Percentiles rank a stretch among this genome's conserved stretches.
phyloP scores from a whole-genome alignment of 2,888 invertebrate genomes.

The Macrophya annulata region DNA sequence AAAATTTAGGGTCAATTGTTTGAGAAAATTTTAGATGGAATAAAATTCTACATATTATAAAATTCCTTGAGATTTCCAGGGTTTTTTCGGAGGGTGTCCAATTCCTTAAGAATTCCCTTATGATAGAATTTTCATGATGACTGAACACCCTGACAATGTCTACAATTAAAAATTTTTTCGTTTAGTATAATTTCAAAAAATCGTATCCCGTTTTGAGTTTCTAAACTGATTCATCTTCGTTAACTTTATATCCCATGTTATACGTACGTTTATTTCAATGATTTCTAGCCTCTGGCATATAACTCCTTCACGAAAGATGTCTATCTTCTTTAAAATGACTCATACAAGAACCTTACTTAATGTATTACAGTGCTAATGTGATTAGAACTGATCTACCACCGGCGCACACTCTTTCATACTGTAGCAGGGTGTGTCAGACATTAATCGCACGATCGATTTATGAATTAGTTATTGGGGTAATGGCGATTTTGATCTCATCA shows the following conservation, averaged over 20 bases:
- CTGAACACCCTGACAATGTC: too few relatives aligned
- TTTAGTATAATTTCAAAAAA: background rate
- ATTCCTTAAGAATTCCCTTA: too few relatives aligned
- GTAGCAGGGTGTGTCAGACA: constrained; percentile 25
- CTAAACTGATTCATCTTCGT: background rate
- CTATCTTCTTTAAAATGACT: constrained; percentile 27
- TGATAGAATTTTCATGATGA: too few relatives aligned
- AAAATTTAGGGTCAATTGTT: too few relatives aligned
- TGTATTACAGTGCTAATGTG: constrained; percentile 38
- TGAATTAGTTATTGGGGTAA: background rate
- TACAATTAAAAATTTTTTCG: too few relatives aligned
- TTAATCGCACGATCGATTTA: constrained; percentile 11
- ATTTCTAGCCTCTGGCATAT: background rate
- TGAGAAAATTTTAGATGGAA: too few relatives aligned
- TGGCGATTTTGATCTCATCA: constrained; percentile 1
- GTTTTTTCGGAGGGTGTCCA: too few relatives aligned
- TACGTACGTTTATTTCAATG: background rate
- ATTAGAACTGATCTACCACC: constrained; percentile 14
- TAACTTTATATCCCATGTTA: background rate
- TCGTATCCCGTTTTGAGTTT: background rate
- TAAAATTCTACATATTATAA: too few relatives aligned
- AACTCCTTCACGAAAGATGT: background rate
- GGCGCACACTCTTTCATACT: background rate
- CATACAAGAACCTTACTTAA: background rate
- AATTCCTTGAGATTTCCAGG: too few relatives aligned